phyloP scores from a whole-genome alignment of 2,888 invertebrate species.

The Thymelicus acteon region DNA sequence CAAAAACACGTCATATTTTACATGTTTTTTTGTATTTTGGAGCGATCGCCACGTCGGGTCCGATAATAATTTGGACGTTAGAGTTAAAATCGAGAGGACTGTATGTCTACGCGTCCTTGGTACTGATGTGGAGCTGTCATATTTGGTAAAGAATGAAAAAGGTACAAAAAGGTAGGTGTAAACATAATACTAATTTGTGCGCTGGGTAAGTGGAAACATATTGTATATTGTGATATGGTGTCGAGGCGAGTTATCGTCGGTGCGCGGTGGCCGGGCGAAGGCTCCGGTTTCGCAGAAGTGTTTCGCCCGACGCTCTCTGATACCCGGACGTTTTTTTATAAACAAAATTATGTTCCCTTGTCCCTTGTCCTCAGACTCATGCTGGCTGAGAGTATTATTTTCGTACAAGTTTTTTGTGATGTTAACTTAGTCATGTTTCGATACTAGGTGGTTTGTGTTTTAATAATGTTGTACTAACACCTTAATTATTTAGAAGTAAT shows the following conservation, averaged over 20 bases:
- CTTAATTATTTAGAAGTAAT: no score
- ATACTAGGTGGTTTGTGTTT: neutral
- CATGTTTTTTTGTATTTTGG: constrained; percentile 61
- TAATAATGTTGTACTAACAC: no score
- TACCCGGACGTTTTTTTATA: constrained; percentile 60
- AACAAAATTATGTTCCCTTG: constrained; percentile 45
- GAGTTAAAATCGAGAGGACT: constrained; percentile 34
- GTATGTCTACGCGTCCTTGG: constrained; percentile 38
- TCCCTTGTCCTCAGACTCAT: constrained; percentile 40
- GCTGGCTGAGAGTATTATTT: constrained; percentile 44
- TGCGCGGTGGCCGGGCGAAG: constrained; percentile 48
- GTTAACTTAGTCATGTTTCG: constrained; percentile 26
- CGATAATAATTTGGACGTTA: constrained; percentile 60
- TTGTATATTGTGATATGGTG: constrained; percentile 79
- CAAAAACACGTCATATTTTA: constrained; percentile 78
- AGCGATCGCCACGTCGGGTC: constrained; percentile 64
- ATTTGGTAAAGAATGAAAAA: constrained; percentile 63
- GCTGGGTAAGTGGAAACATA: constrained; percentile 72
- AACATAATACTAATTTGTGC: constrained; percentile 80
- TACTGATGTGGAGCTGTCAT: constrained; percentile 59
- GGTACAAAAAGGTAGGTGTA: constrained; percentile 68
- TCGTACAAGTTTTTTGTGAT: constrained; percentile 40
- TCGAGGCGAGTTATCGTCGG: constrained; percentile 68
- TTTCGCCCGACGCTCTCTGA: constrained; percentile 73
- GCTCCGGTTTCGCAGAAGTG: constrained; percentile 81